Evolutionary conservation across 2,113 vertebrate genomes (phyloP).

Genomic region (Entomyzon cyanotis): DNA sequence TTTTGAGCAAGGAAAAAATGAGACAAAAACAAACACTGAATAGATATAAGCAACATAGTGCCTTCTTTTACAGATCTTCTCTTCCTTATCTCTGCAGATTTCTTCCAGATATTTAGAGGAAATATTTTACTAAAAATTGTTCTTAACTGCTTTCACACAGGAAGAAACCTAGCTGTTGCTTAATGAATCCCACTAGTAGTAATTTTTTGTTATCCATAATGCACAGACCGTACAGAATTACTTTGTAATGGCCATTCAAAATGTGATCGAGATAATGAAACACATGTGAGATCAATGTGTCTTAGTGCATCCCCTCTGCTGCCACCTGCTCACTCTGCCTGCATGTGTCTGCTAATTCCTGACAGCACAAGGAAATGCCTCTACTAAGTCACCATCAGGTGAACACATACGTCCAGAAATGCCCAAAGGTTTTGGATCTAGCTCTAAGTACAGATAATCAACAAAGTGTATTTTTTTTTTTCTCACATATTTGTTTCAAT

Average conservation of each 20-base stretch:
- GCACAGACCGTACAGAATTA: background rate
- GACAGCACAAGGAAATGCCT: background rate
- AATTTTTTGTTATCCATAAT: background rate
- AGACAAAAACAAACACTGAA: background rate
- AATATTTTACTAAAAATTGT: background rate
- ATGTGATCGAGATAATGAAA: conserved; percentile 29
- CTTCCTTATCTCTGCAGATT: background rate
- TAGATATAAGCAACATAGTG: background rate
- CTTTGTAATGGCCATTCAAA: conserved; percentile 33
- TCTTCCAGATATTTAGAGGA: background rate
- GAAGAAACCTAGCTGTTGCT: background rate
- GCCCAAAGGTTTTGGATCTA: background rate
- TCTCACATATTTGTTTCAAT: conserved; percentile 43
- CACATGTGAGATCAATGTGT: background rate
- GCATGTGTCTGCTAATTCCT: background rate
- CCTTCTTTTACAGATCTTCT: background rate
- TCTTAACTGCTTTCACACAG: background rate
- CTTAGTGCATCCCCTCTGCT: background rate
- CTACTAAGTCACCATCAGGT: background rate
- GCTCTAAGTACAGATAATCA: background rate
- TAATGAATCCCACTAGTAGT: background rate
- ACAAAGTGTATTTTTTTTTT: background rate
- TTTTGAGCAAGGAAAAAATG: background rate
- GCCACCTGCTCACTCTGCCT: background rate
- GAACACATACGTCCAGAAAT: background rate